Percentiles rank a stretch among this genome's conserved stretches.
phyloP scores from a whole-genome alignment of 2,888 invertebrate genomes.

The Poecilus cupreus region DNA sequence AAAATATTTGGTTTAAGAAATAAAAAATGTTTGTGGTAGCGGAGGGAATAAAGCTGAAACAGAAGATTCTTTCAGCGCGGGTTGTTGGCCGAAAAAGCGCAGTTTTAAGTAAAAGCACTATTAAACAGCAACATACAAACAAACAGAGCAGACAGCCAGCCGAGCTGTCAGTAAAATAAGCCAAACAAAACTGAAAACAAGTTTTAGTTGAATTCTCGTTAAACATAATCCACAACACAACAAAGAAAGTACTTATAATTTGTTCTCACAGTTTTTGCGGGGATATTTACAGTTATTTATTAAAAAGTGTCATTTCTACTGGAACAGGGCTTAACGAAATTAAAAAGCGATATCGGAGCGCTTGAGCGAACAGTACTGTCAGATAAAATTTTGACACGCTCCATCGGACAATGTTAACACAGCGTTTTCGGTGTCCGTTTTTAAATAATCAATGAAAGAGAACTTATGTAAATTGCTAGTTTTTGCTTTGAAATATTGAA shows the following conservation, averaged over 20 bases:
- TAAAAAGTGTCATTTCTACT: constrained; percentile 41
- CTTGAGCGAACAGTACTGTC: constrained; percentile 42
- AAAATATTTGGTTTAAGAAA: not conserved
- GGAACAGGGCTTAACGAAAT: constrained; percentile 42
- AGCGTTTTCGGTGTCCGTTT: constrained; percentile 42
- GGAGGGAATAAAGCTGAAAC: not conserved
- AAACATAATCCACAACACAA: constrained; percentile 35
- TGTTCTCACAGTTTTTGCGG: constrained; percentile 40
- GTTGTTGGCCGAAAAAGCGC: not conserved
- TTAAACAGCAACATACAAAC: constrained; percentile 9
- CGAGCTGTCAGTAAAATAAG: not conserved
- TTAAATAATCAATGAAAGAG: constrained; percentile 44
- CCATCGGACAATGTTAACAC: constrained; percentile 50
- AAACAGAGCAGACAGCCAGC: not conserved
- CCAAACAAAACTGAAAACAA: constrained; percentile 29
- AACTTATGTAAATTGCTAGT: constrained; percentile 38
- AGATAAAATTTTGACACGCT: constrained; percentile 46
- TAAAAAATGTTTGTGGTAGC: not conserved
- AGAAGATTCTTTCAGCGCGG: not conserved
- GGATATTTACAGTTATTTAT: constrained; percentile 52
- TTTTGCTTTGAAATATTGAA: constrained; percentile 37
- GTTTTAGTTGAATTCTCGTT: constrained; percentile 37
- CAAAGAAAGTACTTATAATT: constrained; percentile 42
- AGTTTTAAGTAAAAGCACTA: constrained; percentile 33
- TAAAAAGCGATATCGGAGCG: constrained; percentile 47